Evolutionary conservation across 2,888 invertebrate species (phyloP).

Genomic region (Siphlonurus alternatus): DNA sequence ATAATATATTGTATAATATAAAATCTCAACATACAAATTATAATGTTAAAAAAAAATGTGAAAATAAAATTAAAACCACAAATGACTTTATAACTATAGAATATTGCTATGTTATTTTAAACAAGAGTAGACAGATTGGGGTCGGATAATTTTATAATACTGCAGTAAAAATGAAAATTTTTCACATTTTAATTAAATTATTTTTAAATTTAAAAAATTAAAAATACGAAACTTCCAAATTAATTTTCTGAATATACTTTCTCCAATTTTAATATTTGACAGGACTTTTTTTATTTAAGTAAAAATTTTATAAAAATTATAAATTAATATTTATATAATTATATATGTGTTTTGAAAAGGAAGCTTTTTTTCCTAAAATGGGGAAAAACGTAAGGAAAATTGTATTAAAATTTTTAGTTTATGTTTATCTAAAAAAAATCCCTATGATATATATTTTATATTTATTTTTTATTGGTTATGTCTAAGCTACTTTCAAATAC

Average conservation of each 20-base stretch:
- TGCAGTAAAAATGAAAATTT: background rate
- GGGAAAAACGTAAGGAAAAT: background rate
- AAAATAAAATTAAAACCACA: background rate
- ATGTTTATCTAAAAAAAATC: background rate
- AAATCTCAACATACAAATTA: background rate
- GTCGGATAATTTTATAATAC: background rate
- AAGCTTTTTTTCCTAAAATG: too few species aligned
- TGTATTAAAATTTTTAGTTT: background rate
- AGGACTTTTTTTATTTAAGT: too few species aligned
- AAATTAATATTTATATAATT: too few species aligned
- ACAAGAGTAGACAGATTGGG: background rate
- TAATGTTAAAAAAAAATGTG: background rate
- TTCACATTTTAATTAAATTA: background rate
- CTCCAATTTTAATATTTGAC: too few species aligned
- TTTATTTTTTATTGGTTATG: background rate
- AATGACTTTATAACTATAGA: background rate
- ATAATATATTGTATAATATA: background rate
- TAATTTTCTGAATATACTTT: too few species aligned
- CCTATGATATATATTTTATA: background rate
- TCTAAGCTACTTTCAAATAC: background rate
- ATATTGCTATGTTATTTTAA: background rate
- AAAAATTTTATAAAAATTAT: too few species aligned
- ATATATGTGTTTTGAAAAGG: too few species aligned
- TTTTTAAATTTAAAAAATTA: background rate
- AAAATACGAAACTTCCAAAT: too few species aligned